Conservation (phyloP, 2,797 vertebrate species). For the Girardinus metallicus region DNA sequence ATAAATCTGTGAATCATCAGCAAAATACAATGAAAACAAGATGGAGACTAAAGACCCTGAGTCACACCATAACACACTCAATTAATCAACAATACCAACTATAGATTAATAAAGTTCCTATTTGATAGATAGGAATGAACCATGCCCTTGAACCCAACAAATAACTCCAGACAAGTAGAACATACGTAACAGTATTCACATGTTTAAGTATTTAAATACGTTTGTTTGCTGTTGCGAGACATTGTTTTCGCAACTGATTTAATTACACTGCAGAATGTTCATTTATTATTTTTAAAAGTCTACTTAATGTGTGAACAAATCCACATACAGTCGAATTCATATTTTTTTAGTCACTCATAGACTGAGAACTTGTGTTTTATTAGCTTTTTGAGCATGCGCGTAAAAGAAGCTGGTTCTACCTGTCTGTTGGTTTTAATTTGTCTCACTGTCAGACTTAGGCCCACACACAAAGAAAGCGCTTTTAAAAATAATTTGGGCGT, state of each 20-base stretch:
- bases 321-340: background rate
- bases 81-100: background rate
- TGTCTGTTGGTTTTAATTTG: background rate
- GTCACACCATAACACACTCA: background rate
- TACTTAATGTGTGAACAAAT: background rate
- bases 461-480: background rate
- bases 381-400: background rate
- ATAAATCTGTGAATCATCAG: background rate
- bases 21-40: background rate
- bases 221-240: background rate
- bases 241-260: background rate
- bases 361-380: background rate
- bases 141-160: background rate
- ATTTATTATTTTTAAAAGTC: background rate
- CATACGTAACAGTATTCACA: background rate
- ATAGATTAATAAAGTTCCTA: background rate
- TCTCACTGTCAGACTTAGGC: background rate
- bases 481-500: constrained; percentile 34
- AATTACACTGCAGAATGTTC: background rate
- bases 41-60: background rate
- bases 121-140: background rate
- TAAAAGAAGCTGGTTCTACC: constrained; percentile 10
- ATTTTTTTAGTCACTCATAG: background rate
- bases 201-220: background rate
- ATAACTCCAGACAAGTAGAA: background rate